Percentiles rank a stretch among this genome's conserved stretches.
phyloP scores from a whole-genome alignment of 2,113 vertebrate species.

The Corythoichthys intestinalis region DNA sequence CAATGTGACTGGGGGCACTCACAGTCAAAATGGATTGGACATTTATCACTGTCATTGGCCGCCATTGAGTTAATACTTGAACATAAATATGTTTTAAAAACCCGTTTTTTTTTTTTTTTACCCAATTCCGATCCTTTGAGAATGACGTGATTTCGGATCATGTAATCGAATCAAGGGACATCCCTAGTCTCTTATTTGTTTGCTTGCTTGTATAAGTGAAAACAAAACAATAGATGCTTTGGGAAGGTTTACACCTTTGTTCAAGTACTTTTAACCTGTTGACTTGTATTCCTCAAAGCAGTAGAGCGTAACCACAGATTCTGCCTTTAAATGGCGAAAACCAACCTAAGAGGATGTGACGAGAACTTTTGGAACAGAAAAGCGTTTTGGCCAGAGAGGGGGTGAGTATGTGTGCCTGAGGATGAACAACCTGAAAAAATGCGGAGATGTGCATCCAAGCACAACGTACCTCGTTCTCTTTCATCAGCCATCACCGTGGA shows the following conservation, averaged over 20 bases:
- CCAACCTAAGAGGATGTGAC: slow-evolving; percentile 5
- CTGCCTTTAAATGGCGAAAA: slow-evolving; percentile 29
- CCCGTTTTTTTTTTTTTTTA: no score
- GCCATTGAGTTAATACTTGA: no score
- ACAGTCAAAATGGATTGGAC: no score
- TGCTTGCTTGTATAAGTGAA: no score
- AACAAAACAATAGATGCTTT: not conserved
- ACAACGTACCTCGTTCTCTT: slow-evolving; percentile 65
- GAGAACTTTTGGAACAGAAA: slow-evolving; percentile 28
- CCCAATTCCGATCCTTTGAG: no score
- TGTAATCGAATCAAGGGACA: no score
- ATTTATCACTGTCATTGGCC: no score
- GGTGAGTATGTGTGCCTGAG: not conserved
- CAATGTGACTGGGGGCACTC: no score
- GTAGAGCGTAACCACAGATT: not conserved
- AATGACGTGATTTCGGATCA: no score
- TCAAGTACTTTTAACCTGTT: not conserved
- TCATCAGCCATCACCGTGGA: slow-evolving; percentile 68
- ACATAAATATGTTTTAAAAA: no score
- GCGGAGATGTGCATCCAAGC: slow-evolving; percentile 56
- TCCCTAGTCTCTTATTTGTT: not conserved
- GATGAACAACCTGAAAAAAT: slow-evolving; percentile 6
- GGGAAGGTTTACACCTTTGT: not conserved
- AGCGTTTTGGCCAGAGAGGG: slow-evolving; percentile 22
- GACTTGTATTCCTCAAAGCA: not conserved